Conservation (phyloP, 2,797 vertebrate species). For the Podargus strigoides region DNA sequence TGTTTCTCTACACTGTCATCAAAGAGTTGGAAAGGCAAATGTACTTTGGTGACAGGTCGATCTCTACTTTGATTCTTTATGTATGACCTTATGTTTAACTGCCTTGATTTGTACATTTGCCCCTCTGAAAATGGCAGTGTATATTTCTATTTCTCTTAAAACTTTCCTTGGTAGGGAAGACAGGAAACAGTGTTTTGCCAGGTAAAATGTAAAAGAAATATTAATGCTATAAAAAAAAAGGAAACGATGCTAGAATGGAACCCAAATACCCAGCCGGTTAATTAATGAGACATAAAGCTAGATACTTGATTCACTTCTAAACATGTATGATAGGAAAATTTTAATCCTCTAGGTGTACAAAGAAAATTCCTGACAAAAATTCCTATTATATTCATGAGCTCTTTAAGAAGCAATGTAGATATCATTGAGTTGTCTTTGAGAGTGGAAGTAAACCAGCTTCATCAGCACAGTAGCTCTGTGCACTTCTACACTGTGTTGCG, state of each 20-base stretch:
- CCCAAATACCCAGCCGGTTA: neutral
- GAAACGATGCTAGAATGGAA: neutral
- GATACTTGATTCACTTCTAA: neutral
- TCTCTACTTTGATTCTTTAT: neutral
- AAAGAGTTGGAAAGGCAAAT: neutral
- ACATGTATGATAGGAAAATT: neutral
- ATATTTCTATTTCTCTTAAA: neutral
- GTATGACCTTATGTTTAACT: neutral
- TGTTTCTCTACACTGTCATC: neutral
- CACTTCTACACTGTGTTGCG: neutral
- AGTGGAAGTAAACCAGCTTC: neutral
- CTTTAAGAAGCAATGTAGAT: neutral
- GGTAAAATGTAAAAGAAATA: neutral
- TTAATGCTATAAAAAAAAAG: neutral
- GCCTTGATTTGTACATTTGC: neutral
- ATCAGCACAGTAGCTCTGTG: neutral
- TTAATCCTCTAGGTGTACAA: neutral
- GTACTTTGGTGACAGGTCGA: neutral
- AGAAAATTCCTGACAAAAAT: fast-evolving
- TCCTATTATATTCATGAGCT: neutral
- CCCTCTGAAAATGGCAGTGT: neutral
- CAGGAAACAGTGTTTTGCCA: neutral
- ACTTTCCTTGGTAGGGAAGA: neutral
- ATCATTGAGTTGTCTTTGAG: neutral
- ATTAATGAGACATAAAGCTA: neutral